Percentiles rank a stretch among this genome's conserved stretches.
phyloP scores from a whole-genome alignment of 2,888 invertebrate genomes.

The Acrobasis consociella region DNA sequence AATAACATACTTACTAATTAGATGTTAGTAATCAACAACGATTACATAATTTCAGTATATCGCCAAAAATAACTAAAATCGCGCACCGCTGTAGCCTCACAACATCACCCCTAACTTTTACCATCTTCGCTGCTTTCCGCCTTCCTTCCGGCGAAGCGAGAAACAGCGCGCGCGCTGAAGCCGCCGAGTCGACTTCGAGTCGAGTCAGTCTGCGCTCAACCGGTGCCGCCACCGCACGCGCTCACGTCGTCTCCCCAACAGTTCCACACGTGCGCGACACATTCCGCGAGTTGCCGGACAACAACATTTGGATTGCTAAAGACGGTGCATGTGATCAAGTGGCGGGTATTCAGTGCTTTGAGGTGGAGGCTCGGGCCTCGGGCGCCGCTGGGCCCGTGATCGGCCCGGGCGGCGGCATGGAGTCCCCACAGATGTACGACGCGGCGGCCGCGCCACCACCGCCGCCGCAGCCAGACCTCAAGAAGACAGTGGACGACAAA shows the following conservation, averaged over 20 bases:
- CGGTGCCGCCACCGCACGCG: constrained; percentile 66
- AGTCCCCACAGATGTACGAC: constrained; percentile 95
- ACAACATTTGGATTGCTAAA: constrained; percentile 47
- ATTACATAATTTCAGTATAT: background rate
- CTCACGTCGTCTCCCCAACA: constrained; percentile 31
- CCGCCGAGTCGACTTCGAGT: constrained; percentile 42
- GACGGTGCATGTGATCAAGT: constrained; percentile 71
- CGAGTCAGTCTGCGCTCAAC: constrained; percentile 65
- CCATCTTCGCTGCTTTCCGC: constrained; percentile 63
- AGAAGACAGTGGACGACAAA: constrained; percentile 84
- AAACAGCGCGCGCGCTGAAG: constrained; percentile 43
- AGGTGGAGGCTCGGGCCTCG: constrained; percentile 76
- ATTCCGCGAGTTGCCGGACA: constrained; percentile 37
- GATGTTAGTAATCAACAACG: no score
- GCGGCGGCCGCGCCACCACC: constrained; percentile 84
- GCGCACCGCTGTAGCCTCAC: constrained; percentile 20
- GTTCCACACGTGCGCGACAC: constrained; percentile 41
- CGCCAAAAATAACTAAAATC: constrained; percentile 13
- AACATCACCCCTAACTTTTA: constrained; percentile 57
- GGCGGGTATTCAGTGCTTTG: constrained; percentile 75
- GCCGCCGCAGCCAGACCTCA: constrained; percentile 84
- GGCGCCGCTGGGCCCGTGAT: constrained; percentile 74
- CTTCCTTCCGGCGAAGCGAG: constrained; percentile 77
- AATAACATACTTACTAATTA: no score
- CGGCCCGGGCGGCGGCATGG: constrained; percentile 85